phyloP scores from a whole-genome alignment of 1,140 invertebrate species.

The Nephotettix cincticeps region DNA sequence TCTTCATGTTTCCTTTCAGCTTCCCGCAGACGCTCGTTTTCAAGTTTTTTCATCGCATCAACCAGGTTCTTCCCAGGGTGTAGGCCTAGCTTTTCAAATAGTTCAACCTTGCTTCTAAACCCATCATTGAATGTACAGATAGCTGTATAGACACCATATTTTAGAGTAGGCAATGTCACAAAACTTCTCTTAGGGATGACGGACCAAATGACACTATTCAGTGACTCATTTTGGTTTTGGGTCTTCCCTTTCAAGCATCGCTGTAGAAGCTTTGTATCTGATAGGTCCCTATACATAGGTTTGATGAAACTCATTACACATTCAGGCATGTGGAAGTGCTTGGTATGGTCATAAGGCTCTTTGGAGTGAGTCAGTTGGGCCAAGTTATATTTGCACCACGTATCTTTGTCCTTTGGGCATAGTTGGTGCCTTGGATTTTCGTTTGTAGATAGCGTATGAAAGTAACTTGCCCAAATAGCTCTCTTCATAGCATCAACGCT shows the following conservation, averaged over 20 bases:
- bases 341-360: not conserved
- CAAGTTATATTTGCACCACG: not conserved
- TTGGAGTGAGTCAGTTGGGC: not conserved
- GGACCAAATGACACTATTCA: slow-evolving; percentile 38
- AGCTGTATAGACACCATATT: slow-evolving; percentile 33
- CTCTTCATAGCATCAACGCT: not conserved
- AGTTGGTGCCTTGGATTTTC: not conserved
- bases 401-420: not conserved
- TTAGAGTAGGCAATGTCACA: slow-evolving; percentile 28
- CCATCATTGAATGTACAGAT: slow-evolving; percentile 12
- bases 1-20: not conserved
- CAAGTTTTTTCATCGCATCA: not conserved
- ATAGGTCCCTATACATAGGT: slow-evolving; percentile 17
- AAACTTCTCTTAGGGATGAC: slow-evolving; percentile 37
- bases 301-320: not conserved
- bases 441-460: not conserved
- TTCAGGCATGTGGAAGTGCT: not conserved
- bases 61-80: not conserved
- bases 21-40: not conserved
- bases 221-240: slow-evolving; percentile 37
- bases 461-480: slow-evolving; percentile 13
- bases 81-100: not conserved
- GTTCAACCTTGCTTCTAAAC: not conserved
- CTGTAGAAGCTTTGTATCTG: slow-evolving; percentile 1
- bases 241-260: slow-evolving; percentile 33